A percentile compares a stretch with the other conserved stretches of the same genome.
Conservation (phyloP, 1,140 invertebrate genomes). For the Drosophila willistoni region DNA sequence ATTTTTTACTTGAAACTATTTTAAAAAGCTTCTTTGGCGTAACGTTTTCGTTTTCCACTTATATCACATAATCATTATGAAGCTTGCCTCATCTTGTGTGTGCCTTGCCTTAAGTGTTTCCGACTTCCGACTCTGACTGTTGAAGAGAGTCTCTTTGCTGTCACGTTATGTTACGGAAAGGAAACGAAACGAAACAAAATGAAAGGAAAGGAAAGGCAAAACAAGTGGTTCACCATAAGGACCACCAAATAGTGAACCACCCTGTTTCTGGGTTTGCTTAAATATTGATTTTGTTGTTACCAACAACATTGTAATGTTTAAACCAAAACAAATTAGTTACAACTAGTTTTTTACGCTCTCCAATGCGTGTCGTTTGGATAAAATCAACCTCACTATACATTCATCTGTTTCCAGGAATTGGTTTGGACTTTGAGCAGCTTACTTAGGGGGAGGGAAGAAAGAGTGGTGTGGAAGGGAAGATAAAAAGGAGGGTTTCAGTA, state of each 20-base stretch:
- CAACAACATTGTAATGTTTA: slow-evolving; percentile 40
- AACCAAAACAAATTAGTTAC: background rate
- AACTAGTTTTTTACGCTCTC: slow-evolving; percentile 38
- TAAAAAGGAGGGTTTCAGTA: slow-evolving; percentile 22
- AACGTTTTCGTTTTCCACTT: slow-evolving; percentile 21
- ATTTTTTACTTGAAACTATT: background rate
- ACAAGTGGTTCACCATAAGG: slow-evolving; percentile 39
- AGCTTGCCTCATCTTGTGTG: slow-evolving; percentile 47
- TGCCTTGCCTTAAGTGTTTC: slow-evolving; percentile 53
- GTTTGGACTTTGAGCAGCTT: slow-evolving; percentile 27
- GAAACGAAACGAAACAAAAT: no score
- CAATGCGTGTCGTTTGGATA: slow-evolving; percentile 43
- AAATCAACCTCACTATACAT: slow-evolving; percentile 32
- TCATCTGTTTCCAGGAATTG: slow-evolving; percentile 43
- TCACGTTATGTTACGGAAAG: slow-evolving; percentile 5
- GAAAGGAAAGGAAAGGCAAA: slow-evolving; percentile 35
- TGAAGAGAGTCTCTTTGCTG: slow-evolving; percentile 29
- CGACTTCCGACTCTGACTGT: slow-evolving; percentile 62
- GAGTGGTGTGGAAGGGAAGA: slow-evolving; percentile 12
- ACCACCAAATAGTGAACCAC: slow-evolving; percentile 21
- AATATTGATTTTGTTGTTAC: slow-evolving; percentile 44
- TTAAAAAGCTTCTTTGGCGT: background rate
- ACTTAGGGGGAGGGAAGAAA: slow-evolving; percentile 36
- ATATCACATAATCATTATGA: slow-evolving; percentile 27
- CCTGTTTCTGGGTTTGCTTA: slow-evolving; percentile 1